Evolutionary conservation across 2,888 invertebrate genomes (phyloP), one percentile per base, ranked within the genome.

Genomic region (Cryptus armator): DNA sequence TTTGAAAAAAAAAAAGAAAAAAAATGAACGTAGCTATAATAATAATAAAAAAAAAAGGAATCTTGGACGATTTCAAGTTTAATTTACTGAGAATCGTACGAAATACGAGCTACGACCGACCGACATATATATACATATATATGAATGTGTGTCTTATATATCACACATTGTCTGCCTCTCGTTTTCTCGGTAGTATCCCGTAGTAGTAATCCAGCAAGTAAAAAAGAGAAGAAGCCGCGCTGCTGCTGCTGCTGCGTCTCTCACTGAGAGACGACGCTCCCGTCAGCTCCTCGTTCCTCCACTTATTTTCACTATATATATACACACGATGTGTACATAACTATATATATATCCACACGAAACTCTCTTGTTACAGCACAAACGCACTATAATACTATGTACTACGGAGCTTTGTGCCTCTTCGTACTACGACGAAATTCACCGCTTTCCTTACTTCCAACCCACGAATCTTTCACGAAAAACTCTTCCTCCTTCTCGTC

Each of bases 251-350:
- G 84, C 78, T 84, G 85, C 81, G 84, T 84, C 79, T 83, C 83
- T 85, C 85, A 56, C 81, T 72, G 75, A 75, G 81, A 81, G 66
- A 82, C 85, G 85, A 85, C 82, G 82, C 85, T 85, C 85, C 79
- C 70, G 75, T 71, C 43, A 53, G 51, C 46, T 46, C 19, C 59
- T 44, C 62, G 16, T 70, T 56, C 14, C 19, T 19, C 44, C 43
- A 43, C 37, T 48, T 56, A 29, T 46, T 70, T 46, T 70, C 56
- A 59, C 68, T 46, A 43, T 16, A 6, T 32, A 14, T 59, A 37
- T 62, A n/a, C 24, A 71, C 19, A 53, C 48, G 9, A n/a, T 32
- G 29, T 29, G 16, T 46, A 46, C 16, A 14, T 46, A 6, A 29
- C 14, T 24, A 12, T 12, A 10, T 29, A 71, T 37, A 24, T 51